phyloP scores from a whole-genome alignment of 1,140 invertebrate species.

The Antheraea mylitta region DNA sequence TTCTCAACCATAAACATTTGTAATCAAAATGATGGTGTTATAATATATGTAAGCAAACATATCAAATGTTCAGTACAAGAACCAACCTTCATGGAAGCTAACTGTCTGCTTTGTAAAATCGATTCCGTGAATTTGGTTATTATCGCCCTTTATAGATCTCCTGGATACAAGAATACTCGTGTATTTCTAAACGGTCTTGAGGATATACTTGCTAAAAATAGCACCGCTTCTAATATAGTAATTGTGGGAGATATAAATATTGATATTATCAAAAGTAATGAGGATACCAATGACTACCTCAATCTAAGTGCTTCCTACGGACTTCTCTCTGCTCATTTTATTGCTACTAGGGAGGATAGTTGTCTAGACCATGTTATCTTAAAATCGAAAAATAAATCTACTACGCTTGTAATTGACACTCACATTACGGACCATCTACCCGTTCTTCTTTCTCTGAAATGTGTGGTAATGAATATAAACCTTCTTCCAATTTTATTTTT shows the following conservation, averaged over 20 bases:
- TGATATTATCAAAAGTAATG: neutral
- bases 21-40: neutral
- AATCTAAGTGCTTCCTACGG: slow-evolving; percentile 1
- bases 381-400: neutral
- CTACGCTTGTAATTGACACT: neutral
- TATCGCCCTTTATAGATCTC: slow-evolving; percentile 4
- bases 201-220: neutral
- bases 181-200: too few relatives aligned
- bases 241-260: slow-evolving; percentile 3
- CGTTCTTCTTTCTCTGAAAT: neutral
- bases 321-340: neutral
- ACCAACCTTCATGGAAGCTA: neutral
- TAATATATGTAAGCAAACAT: neutral
- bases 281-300: neutral
- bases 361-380: slow-evolving; percentile 4
- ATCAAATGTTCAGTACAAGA: neutral
- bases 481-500: neutral
- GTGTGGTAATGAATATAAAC: neutral
- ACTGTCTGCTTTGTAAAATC: neutral
- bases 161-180: neutral
- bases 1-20: neutral
- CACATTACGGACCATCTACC: slow-evolving; percentile 1
- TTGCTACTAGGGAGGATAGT: neutral
- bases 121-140: neutral
- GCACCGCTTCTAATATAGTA: neutral